These are phyloP conservation scores for Benitochromis conjunctus DNA, from an alignment of 2,113 vertebrate species.

Conservation along the genomic window DNA sequence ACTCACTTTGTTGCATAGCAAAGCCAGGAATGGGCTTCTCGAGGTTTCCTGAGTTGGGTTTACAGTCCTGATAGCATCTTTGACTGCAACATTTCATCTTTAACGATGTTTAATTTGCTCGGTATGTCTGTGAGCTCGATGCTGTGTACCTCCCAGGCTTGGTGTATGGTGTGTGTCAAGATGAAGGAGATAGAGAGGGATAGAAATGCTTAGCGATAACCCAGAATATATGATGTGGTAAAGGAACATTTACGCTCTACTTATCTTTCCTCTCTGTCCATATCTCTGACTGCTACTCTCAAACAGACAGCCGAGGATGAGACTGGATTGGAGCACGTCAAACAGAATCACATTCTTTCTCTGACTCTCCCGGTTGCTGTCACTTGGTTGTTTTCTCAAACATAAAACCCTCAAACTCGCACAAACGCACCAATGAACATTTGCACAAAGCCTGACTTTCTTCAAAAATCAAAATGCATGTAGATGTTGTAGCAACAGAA, in stretches of 20 bases:
- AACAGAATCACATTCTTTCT: conserved; percentile 14
- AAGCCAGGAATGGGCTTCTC: not conserved
- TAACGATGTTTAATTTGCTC: conserved; percentile 40
- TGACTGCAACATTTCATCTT: conserved; percentile 48
- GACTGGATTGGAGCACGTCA: conserved; percentile 16
- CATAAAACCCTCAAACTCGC: not conserved
- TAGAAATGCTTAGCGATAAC: conserved; percentile 11
- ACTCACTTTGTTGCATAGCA: not conserved
- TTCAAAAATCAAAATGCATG: not conserved
- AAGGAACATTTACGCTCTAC: conserved; percentile 47
- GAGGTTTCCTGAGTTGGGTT: not conserved
- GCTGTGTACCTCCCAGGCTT: not conserved
- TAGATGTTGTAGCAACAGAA: not conserved
- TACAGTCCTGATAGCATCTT: conserved; percentile 31
- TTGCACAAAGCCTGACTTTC: not conserved
- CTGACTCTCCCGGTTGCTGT: conserved; percentile 5
- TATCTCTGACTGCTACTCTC: conserved; percentile 32
- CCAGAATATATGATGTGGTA: conserved; percentile 48
- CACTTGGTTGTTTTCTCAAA: conserved; percentile 7
- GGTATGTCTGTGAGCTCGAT: conserved; percentile 20
- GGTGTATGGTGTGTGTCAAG: conserved; percentile 22
- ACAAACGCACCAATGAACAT: not conserved
- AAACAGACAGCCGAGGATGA: conserved; percentile 31
- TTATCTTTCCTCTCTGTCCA: conserved; percentile 35
- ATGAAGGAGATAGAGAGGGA: conserved; percentile 29